These are phyloP conservation scores for Betta splendens DNA, from an alignment of 2,797 vertebrate genomes.

Conservation along the genomic window DNA sequence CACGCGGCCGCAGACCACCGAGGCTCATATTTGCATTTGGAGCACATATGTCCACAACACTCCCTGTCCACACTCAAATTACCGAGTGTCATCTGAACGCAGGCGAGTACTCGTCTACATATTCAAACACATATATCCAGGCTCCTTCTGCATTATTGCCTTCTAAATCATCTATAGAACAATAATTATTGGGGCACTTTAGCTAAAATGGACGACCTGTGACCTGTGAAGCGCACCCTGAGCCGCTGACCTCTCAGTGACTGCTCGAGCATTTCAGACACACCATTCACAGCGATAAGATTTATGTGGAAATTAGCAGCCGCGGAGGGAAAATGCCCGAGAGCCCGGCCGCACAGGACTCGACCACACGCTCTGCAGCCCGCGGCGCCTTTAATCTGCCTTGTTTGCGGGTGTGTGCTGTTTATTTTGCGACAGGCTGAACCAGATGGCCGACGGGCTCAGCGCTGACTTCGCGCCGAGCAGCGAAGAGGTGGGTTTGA, in stretches of 20 bases:
- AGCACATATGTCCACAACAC: conserved; percentile 43
- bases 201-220: no score
- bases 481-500: conserved; percentile 1
- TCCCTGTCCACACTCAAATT: conserved; percentile 30
- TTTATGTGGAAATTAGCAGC: conserved; percentile 1
- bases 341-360: conserved; percentile 9
- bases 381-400: conserved; percentile 44
- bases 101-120: neutral
- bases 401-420: conserved; percentile 58
- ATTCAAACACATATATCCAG: neutral
- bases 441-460: conserved; percentile 36
- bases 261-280: neutral
- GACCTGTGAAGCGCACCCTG: neutral
- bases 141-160: neutral
- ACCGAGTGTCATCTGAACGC: conserved; percentile 12
- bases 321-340: neutral
- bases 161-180: neutral
- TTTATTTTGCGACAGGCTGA: conserved; percentile 40
- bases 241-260: neutral
- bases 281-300: neutral
- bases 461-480: conserved; percentile 10
- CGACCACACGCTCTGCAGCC: conserved; percentile 42
- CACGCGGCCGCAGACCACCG: conserved; percentile 45
- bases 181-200: neutral
- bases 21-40: conserved; percentile 51